These are phyloP conservation scores for Botrylloides violaceus DNA, from an alignment of 23 tunicate genomes.

Conservation along the genomic window DNA sequence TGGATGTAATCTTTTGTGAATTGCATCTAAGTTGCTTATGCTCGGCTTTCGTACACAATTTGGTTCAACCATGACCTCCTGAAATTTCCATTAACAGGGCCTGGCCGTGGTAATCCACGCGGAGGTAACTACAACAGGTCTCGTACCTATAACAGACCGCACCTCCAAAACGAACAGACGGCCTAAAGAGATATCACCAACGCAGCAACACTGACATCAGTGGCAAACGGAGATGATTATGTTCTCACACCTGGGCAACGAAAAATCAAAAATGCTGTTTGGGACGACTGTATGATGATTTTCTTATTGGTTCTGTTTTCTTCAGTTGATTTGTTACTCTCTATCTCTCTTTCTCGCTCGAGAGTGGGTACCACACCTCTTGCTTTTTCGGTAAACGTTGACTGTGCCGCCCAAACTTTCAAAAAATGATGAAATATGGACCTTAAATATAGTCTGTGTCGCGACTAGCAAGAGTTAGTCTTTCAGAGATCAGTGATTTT, in stretches of 20 bases:
- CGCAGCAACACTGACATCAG: too few relatives aligned
- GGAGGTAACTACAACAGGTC: conserved; percentile 45
- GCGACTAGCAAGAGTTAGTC: too few relatives aligned
- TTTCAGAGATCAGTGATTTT: too few relatives aligned
- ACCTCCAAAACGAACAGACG: conserved; percentile 27
- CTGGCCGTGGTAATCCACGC: conserved; percentile 15
- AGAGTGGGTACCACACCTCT: background rate
- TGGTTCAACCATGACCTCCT: too few relatives aligned
- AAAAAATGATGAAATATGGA: conserved; percentile 17
- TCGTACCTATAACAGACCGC: conserved; percentile 43
- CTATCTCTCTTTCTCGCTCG: background rate
- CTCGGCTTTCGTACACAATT: too few relatives aligned
- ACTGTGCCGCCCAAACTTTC: conserved; percentile 18
- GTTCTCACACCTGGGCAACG: too few relatives aligned
- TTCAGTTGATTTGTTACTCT: conserved; percentile 8
- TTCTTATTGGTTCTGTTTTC: background rate
- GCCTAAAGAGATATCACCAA: conserved; percentile 6
- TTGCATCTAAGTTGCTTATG: too few relatives aligned
- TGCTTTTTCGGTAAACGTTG: conserved; percentile 6
- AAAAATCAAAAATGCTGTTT: background rate
- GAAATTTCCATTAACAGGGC: too few relatives aligned
- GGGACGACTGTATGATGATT: background rate
- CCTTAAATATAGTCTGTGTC: too few relatives aligned
- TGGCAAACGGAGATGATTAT: background rate
- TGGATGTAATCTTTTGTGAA: too few relatives aligned